A percentile compares a stretch with the other conserved stretches of the same genome.
Evolutionary conservation across 2,113 vertebrate genomes (phyloP).

Genomic region (Bos taurus): DNA sequence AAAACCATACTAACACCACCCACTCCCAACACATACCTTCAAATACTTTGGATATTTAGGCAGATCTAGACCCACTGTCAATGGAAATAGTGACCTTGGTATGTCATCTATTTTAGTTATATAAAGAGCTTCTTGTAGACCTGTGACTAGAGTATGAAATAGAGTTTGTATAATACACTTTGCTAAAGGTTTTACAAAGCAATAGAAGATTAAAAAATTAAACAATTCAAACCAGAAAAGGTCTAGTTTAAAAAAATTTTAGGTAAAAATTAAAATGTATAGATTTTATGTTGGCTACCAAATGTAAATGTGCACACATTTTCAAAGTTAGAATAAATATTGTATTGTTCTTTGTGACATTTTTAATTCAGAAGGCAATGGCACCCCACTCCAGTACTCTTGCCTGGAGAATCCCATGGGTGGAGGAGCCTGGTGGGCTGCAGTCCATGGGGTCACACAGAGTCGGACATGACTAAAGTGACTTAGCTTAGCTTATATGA

Average conservation of each 20-base stretch:
- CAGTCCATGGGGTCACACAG: too few species aligned
- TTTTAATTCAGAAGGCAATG: background rate
- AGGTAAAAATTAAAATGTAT: background rate
- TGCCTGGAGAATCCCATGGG: too few species aligned
- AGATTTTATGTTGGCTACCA: background rate
- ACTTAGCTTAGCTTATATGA: background rate
- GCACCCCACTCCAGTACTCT: too few species aligned
- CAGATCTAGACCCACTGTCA: background rate
- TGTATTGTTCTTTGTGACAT: background rate
- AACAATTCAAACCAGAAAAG: background rate
- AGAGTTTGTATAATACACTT: background rate
- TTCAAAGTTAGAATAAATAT: conserved; percentile 8
- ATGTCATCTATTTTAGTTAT: background rate
- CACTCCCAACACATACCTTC: background rate
- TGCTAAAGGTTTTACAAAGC: background rate
- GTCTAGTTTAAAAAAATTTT: background rate
- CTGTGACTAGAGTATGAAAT: background rate
- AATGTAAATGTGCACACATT: background rate
- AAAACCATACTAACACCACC: background rate
- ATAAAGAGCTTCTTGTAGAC: background rate
- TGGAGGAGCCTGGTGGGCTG: too few species aligned
- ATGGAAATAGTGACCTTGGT: background rate
- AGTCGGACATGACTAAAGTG: too few species aligned
- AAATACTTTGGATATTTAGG: background rate
- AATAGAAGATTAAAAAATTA: background rate